Base-by-base conservation (phyloP, 2,113 vertebrate genomes). In the Halcyon senegalensis region DNA sequence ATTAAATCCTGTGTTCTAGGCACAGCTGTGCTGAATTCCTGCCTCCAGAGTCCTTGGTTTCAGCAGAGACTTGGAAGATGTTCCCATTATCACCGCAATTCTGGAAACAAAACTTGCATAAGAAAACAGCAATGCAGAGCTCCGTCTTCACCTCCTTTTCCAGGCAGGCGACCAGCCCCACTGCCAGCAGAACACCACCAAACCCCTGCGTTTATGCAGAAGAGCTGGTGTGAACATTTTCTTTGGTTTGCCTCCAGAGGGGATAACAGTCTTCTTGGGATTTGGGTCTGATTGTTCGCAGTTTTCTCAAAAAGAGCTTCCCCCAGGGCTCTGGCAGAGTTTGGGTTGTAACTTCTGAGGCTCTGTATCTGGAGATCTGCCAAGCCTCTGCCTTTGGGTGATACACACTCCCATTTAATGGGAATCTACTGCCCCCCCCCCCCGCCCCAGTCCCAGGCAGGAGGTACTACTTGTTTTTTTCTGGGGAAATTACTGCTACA, bases 201-300 rank as follows among this genome's bases (percentile, higher is more conserved):
- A 79, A 89, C 4, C 62, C 17, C 66, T 62, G 53, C 5, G 31
- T 89, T 89, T 58, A 51, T 84, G 74, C 64, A 68, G 72, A 75
- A 83, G 63, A 79, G 55, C 51, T 77, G 82, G 87, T 91, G 81
- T 46, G 93, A 93, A 96, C 78, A 62, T 84, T 89, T 94, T 64
- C 77, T 68, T 89, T 81, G 88, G 88, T 90, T 96, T 96, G 73
- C 60, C 72, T 89, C 68, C 95, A 90, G 90, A 84, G 62, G 66
- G 76, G 80, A 80, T 81, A 80, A 90, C 72, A 92, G 50, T 46
- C 30, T 88, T 95, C 75, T 74, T 70, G 46, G 86, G 83, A 90
- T 95, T 78, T 84, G 80, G 64, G 76, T 53, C 79, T 89, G 88
- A 79, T 75, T 90, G 56, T 93, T 93, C 73, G n/a, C 72, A 84